Evolutionary conservation across 2,888 invertebrate genomes (phyloP).

Genomic region (Drosophila greeni): DNA sequence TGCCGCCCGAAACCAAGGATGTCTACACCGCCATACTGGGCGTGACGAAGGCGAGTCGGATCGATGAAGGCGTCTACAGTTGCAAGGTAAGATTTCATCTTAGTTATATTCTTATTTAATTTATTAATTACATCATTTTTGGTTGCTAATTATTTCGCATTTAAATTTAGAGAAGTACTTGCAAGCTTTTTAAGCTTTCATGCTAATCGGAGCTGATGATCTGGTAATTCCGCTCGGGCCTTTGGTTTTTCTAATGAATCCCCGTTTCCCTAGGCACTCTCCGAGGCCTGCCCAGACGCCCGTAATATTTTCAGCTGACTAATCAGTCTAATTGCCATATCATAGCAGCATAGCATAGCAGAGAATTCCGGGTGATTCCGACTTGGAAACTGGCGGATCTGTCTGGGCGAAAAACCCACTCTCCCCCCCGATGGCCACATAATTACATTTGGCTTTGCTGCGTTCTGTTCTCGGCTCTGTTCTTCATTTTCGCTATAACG

Average conservation of each 20-base stretch:
- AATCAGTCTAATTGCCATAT: slow-evolving; percentile 63
- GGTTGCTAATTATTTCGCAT: neutral
- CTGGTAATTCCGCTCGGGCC: slow-evolving; percentile 7
- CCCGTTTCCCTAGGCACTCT: slow-evolving; percentile 1
- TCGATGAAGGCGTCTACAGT: slow-evolving; percentile 88
- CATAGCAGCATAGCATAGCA: slow-evolving; percentile 33
- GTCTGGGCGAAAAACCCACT: slow-evolving; percentile 11
- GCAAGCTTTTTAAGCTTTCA: neutral
- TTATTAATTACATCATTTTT: neutral
- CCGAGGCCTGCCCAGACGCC: slow-evolving; percentile 17
- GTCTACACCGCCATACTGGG: slow-evolving; percentile 84
- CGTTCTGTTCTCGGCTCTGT: slow-evolving; percentile 24
- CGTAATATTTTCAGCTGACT: slow-evolving; percentile 41
- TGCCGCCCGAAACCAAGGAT: slow-evolving; percentile 78
- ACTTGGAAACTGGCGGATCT: slow-evolving; percentile 5
- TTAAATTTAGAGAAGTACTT: neutral
- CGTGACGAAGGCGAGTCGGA: slow-evolving; percentile 84
- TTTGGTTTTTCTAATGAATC: slow-evolving; percentile 10
- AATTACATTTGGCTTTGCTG: slow-evolving; percentile 52
- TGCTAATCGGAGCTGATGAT: slow-evolving; percentile 19
- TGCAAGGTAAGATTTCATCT: slow-evolving; percentile 81
- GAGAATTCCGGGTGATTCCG: slow-evolving; percentile 3
- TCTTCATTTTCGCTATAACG: slow-evolving; percentile 33
- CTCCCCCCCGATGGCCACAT: slow-evolving; percentile 35
- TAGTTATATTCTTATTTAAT: neutral